Base-by-base conservation (phyloP, 2,113 vertebrate species). In the Nettapus auritus region DNA sequence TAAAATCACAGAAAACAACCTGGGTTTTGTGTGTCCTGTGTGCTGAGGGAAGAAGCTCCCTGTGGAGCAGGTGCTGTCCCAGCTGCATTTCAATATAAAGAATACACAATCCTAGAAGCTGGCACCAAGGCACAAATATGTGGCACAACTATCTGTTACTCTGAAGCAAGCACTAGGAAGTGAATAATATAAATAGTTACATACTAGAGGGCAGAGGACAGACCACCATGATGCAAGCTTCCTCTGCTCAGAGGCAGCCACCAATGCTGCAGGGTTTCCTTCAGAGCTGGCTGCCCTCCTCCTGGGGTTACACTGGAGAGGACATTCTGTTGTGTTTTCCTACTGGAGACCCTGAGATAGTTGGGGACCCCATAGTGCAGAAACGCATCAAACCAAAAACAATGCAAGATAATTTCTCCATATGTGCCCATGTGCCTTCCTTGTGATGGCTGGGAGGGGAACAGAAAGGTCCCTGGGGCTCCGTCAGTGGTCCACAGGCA, bases 131-230 rank as follows among this genome's bases (percentile, higher is more conserved):
- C 88, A 89, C 88, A 87, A 79, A 63, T 83, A 74, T 28, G 71
- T 46, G 50, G 36, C 28, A 25, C 50, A 74, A 67, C 80, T 95
- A 20, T 74, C 83, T 90, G 57, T 36, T 93, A 79, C 86, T 67
- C 77, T 76, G 85, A 87, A 78, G 55, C 70, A 96, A 92, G 93
- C 23, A 73, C 73, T 66, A 52, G 83, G 88, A 95, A 96, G 89
- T 73, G 50, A 82, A 82, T 53, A 69, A 74, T 50, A 29, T 66
- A 59, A 94, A 79, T 82, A 85, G 69, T 87, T 50, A 66, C 3
- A 13, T 18, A 33, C 36, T 46, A 70, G 83, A 73, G 83, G 31
- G 70, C 50, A 95, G 62, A 90, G 53, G 53, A 44, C 1, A 2
- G 48, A 28, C 48, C 66, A 62, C 62, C 2, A 2, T 2, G 7